Base-by-base conservation (phyloP, 2,797 vertebrate species). In the Pangasius mekongensis region DNA sequence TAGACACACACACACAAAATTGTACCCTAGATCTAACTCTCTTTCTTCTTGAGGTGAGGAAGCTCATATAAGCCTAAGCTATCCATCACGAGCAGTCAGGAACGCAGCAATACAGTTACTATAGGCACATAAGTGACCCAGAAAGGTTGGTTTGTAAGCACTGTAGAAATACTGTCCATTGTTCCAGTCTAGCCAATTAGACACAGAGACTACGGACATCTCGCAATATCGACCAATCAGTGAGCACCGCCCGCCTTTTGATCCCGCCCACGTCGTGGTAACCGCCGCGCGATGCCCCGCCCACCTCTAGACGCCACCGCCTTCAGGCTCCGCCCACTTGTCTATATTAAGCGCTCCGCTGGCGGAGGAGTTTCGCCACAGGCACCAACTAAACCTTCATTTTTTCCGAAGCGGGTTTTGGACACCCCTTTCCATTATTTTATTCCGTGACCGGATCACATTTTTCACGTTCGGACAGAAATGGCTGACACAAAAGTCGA, bases 401-500 rank as follows among this genome's bases (percentile, higher is more conserved):
- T 89, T 90, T 89, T 87, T 91, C 88, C 87, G 60, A 74, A 66
- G 54, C 76, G 85, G 85, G 27, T 88, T 88, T 87, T 89, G 89
- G 87, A 85, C 88, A 87, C 27, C 83, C 64, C 64, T 84, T 90
- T 89, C 91, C 86, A 92, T 89, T 84, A 64, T 89, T 92, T 94
- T 91, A 85, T 86, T 85, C 89, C 66, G 89, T 88, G 86, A 91
- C 88, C 86, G 66, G 74, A 90, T 86, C 88, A 90, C 9, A 43
- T 64, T 91, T 87, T 76, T 88, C 87, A 91, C 80, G 14, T 89
- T 87, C 62, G 91, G 78, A 84, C 74, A 92, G 90, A 94, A 91
- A 94, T 94, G 93, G 92, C 93, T 91, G 93, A 94, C 91, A 93
- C 93, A 90, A 93, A 94, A 93, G 93, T 94, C 87, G 93, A 93